Evolutionary conservation across 2,797 vertebrate species (phyloP), one percentile per base, ranked within the genome.

Genomic region (Melanotaenia boesemani): DNA sequence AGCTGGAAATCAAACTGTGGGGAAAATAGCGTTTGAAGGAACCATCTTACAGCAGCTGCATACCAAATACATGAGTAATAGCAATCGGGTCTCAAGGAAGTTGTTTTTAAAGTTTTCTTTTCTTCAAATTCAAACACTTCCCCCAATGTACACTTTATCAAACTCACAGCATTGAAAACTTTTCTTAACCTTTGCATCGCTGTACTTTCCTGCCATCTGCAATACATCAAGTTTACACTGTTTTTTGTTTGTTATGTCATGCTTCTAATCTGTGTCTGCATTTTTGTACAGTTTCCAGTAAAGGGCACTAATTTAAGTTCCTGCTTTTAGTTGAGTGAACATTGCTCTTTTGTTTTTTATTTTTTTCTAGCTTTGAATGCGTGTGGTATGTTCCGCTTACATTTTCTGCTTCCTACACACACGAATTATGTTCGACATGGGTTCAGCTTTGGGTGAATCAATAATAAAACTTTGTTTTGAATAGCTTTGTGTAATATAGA

Each of bases 181-280:
- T 2, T 44, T 30, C 5, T 22, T 5, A 6, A 13, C 18, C 9
- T 58, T 41, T 52, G 1, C 59, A 20, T 36, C 69, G 22, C 26
- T 58, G 9, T 16, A 4, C 6, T 61, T 75, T 65, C 55, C 55
- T 48, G n/a, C 72, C 69, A 48, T 82, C 72, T 81, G 82, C 63
- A 55, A 7, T 24, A 41, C 30, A 59, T 73, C 46, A 67, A 0
- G 0, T 1, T n/a, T 50, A 13, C 18, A 37, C 22, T 1, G 3
- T 30, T 7, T 9, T 57, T 11, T 30, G 30, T 74, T 62, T 16
- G 39, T 44, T 4, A 50, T 60, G 11, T 58, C 61, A 58, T 63
- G 44, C 22, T 48, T 66, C 37, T 56, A 28, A 52, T 69, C 54
- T 77, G 37, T 50, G 52, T 69, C 60, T 77, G 37, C 58, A 62